Evolutionary conservation across 2,113 vertebrate species (phyloP), one percentile per base, ranked within the genome.

Genomic region (Sinosuthora webbiana): DNA sequence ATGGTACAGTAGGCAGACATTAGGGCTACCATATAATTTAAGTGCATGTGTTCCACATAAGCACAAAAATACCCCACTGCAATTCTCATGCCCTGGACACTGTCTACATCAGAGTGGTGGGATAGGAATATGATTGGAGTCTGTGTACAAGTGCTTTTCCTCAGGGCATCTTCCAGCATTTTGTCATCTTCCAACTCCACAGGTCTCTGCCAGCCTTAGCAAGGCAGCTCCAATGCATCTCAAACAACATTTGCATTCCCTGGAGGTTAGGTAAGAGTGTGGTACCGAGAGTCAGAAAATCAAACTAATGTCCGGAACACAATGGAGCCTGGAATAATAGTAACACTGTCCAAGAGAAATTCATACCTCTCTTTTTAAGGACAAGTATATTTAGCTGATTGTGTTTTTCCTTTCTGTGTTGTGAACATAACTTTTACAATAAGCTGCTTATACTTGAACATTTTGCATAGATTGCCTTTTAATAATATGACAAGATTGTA

Each of bases 161-260:
- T 89, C 64, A 68, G 73, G 50, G 56, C n/a, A 78, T 41, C 60
- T 37, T 70, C 47, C 15, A 77, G 49, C 65, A 49, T 64, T 91
- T 88, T 79, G n/a, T n/a, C 23, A 42, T 4, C 15, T 83, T 77
- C 31, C 35, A 92, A 35, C 14, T 39, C 45, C 33, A 42, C n/a
- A 73, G 35, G 55, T 62, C 50, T 67, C 69, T 62, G 37, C 37
- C 67, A 92, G 63, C 50, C 37, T 69, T 52, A 56, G 52, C 27
- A 71, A 71, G n/a, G 52, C 64, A 82, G 44, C 53, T 79, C 45
- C 65, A 71, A 8, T 16, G 31, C 57, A 75, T 25, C 39, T 52
- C 41, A 64, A 64, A 11, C 60, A 75, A 13, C 0, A 0, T 1
- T 2, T 25, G 15, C 30, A 21, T 71, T 85, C 78, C 28, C 64